Base-by-base conservation (phyloP, 2,797 vertebrate genomes). In the Phoxinus dragarum region DNA sequence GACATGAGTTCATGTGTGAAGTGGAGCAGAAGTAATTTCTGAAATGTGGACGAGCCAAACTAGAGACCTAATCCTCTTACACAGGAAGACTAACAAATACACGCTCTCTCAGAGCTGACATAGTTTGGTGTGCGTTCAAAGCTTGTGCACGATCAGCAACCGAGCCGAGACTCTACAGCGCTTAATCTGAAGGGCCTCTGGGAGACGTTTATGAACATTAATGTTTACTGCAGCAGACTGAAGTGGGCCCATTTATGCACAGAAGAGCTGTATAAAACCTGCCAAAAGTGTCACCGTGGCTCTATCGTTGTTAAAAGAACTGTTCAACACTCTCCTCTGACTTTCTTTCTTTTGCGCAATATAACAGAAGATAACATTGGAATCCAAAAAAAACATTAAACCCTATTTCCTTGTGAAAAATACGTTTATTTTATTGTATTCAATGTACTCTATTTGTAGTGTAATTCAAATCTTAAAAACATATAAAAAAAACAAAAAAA, bases 51-150 rank as follows among this genome's bases (percentile, higher is more conserved):
- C 91, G 94, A 94, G 93, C 92, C 94, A 94, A 94, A 94, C 94
- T 94, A 94, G 93, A 94, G 93, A 93, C 94, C 93, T 96, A 96
- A 95, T 96, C 95, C 94, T 94, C 95, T 96, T 96, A 95, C 91
- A 91, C 88, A 67, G 91, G 90, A 42, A 81, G 31, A 79, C 81
- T 84, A 84, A 80, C 76, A 73, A 80, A 87, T 67, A 69, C 69
- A 75, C 16, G 49, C 69, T 74, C 75, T 74, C 34, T 34, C 90
- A 83, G 88, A 73, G 92, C 92, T 93, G 93, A 94, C 93, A 94
- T 94, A 94, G 93, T 92, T 89, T 88, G 91, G 77, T 42, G 71
- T 34, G 31, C 34, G 10, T 52, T 59, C 82, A 72, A 72, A 79
- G 74, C 52, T 61, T 86, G 91, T 90, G 93, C 90, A 90, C 87